Conservation (phyloP, 2,113 vertebrate genomes). For the Emydura subglobosa region DNA sequence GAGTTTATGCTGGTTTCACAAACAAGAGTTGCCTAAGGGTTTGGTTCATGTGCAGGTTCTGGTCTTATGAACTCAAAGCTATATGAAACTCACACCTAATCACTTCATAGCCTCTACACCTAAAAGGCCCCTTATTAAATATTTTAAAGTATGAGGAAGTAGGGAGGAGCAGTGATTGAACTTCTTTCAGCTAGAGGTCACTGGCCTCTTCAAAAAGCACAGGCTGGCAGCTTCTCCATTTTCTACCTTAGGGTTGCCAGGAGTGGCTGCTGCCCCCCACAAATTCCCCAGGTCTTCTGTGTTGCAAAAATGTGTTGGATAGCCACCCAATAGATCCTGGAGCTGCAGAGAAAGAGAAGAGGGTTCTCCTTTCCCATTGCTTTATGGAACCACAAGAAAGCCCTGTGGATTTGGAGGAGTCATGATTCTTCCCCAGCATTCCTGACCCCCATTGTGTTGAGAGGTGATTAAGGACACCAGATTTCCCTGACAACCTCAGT, state of each 20-base stretch:
- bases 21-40: conserved; percentile 65
- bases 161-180: neutral
- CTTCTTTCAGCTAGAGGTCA: neutral
- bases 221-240: neutral
- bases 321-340: too few relatives aligned
- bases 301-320: too few relatives aligned
- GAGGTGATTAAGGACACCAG: neutral
- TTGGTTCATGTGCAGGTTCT: conserved; percentile 45
- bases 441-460: neutral
- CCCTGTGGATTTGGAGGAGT: too few relatives aligned
- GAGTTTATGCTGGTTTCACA: conserved; percentile 68
- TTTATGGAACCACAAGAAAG: too few relatives aligned
- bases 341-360: too few relatives aligned
- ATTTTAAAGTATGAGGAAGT: conserved; percentile 4
- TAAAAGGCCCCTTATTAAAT: neutral
- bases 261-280: too few relatives aligned
- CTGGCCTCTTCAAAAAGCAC: neutral
- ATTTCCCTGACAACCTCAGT: neutral
- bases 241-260: too few relatives aligned
- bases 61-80: neutral
- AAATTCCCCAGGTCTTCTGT: too few relatives aligned
- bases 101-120: neutral
- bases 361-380: too few relatives aligned
- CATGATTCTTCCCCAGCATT: too few relatives aligned
- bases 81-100: neutral